Evolutionary conservation across 2,113 vertebrate genomes (phyloP), one percentile per base, ranked within the genome.

Genomic region (Psilopogon haemacephalus): DNA sequence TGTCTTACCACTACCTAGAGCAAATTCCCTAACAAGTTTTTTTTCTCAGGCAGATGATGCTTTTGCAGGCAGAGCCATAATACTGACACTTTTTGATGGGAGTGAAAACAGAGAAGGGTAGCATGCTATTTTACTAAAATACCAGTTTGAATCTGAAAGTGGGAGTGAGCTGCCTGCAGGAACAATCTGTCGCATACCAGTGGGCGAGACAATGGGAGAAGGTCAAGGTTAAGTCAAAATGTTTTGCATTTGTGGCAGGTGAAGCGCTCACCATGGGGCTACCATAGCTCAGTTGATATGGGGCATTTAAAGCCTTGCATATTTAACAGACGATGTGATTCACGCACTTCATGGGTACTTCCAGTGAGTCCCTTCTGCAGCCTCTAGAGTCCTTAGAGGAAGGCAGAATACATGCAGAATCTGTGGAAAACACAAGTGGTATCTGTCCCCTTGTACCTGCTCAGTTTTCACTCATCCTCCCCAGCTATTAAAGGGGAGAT

Each of bases 171-270:
- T 92, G 50, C 74, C 77, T 71, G 50, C 38, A 71, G 54, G 70
- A 88, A 65, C 12, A 33, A 48, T 42, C 32, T 60, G 28, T 44
- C 48, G 71, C 48, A 26, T 17, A 52, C 21, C 76, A 78, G 11
- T 1, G 5, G 32, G 3, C 73, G 17, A 83, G 27, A 50, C 20
- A 21, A 54, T 0, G 14, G 73, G 13, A 84, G 48, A 75, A 62
- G 24, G 50, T 83, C 67, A 68, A 77, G 33, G 19, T 35, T 60
- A 94, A 94, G 62, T 48, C 24, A 58, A 83, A 83, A 37, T 32
- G 14, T 8, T 90, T 40, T 90, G 54, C 35, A 85, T 85, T 72
- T 65, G 9, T 65, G 27, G 46, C 55, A 77, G 37, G 13, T 54
- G 15, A 69, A 89, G 21, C 28, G 9, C 19, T 69, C 0, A 0